These are phyloP conservation scores for Caenorhabditis sp. DNA, from an alignment of 2,888 invertebrate genomes.

Conservation along the genomic window DNA sequence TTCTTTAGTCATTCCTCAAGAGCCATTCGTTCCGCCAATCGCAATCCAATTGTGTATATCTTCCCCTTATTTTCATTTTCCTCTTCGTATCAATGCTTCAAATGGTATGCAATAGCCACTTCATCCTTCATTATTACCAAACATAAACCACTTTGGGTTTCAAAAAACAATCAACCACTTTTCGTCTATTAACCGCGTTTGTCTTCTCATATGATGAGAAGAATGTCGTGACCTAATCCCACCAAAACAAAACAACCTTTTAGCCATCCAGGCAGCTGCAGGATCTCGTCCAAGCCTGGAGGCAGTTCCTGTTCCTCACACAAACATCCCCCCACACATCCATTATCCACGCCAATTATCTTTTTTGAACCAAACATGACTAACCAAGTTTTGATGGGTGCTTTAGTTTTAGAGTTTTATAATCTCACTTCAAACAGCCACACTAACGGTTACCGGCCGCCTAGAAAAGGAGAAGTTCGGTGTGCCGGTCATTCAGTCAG, in stretches of 20 bases:
- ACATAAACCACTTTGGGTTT: background rate
- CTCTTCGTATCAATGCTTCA: constrained; percentile 46
- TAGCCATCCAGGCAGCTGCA: constrained; percentile 46
- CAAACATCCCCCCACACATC: constrained; percentile 61
- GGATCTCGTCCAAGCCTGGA: constrained; percentile 55
- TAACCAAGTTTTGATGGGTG: constrained; percentile 64
- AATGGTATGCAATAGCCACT: constrained; percentile 34
- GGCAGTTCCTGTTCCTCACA: constrained; percentile 63
- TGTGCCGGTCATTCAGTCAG: constrained; percentile 38
- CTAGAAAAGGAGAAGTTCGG: constrained; percentile 28
- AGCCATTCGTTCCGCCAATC: constrained; percentile 57
- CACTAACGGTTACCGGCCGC: constrained; percentile 18
- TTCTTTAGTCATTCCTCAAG: constrained; percentile 47
- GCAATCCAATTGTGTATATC: constrained; percentile 52
- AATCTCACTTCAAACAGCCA: constrained; percentile 50
- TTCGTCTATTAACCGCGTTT: background rate
- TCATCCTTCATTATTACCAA: background rate
- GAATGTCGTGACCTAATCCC: constrained; percentile 51
- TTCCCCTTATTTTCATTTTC: constrained; percentile 6
- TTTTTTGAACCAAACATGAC: constrained; percentile 66
- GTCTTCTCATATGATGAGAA: constrained; percentile 24
- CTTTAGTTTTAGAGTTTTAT: constrained; percentile 56
- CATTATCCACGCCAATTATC: constrained; percentile 71
- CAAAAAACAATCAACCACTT: constrained; percentile 30
- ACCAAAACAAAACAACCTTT: constrained; percentile 57